Conservation (phyloP, 2,797 vertebrate genomes). For the Anolis apletophallus region DNA sequence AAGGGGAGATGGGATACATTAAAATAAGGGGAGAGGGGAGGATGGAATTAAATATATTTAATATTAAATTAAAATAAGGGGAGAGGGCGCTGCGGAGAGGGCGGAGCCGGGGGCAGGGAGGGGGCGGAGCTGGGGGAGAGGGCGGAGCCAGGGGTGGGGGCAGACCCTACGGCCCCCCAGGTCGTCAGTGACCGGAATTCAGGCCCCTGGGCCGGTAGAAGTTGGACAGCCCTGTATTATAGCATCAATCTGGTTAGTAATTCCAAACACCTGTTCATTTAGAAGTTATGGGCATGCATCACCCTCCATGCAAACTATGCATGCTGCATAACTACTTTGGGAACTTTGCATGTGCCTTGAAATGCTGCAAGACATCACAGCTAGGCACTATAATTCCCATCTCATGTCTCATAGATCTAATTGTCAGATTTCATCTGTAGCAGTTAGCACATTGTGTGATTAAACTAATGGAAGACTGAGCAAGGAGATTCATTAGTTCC, state of each 20-base stretch:
- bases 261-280: background rate
- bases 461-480: background rate
- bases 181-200: too few relatives aligned
- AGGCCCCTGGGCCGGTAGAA: too few relatives aligned
- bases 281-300: background rate
- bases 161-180: too few relatives aligned
- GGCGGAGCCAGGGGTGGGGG: too few relatives aligned
- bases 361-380: background rate
- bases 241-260: background rate
- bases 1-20: too few relatives aligned
- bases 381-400: background rate
- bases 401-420: background rate
- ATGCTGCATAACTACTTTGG: background rate
- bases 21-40: too few relatives aligned
- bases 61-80: too few relatives aligned
- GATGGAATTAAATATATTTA: too few relatives aligned
- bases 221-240: too few relatives aligned
- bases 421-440: background rate
- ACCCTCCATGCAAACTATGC: background rate
- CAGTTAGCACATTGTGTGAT: background rate
- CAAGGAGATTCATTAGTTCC: background rate
- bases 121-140: too few relatives aligned
- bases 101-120: too few relatives aligned
- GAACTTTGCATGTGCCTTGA: background rate
- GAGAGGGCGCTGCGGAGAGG: too few relatives aligned